Evolutionary conservation across 2,888 invertebrate species (phyloP).

Genomic region (Heteropelma amictum): DNA sequence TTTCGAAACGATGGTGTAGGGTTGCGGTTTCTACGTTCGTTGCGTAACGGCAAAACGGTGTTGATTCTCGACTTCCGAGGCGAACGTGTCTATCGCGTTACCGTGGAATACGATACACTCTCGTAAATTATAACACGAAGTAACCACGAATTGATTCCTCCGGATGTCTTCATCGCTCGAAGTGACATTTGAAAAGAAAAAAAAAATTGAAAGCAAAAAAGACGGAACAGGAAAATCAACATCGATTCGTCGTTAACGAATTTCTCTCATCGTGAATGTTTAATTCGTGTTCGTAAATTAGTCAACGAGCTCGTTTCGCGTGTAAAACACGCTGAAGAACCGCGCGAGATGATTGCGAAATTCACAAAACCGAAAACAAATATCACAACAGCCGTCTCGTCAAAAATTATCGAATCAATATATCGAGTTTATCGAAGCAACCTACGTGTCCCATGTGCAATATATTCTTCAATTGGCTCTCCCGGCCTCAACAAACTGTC

Average conservation of each 20-base stretch:
- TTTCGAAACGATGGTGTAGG: slow-evolving; percentile 30
- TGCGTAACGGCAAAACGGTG: slow-evolving; percentile 50
- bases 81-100: slow-evolving; percentile 25
- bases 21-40: slow-evolving; percentile 51
- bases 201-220: slow-evolving; percentile 14
- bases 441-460: slow-evolving; percentile 7
- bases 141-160: background rate
- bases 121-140: background rate
- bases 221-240: slow-evolving; percentile 31
- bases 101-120: background rate
- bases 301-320: slow-evolving; percentile 57
- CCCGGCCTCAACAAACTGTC: background rate
- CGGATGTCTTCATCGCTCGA: too few relatives aligned
- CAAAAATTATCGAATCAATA: slow-evolving; percentile 21
- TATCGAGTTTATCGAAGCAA: slow-evolving; percentile 28
- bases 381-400: slow-evolving; percentile 9
- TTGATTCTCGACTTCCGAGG: slow-evolving; percentile 47
- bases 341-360: slow-evolving; percentile 3
- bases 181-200: background rate
- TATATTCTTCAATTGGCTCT: slow-evolving; percentile 17
- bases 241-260: slow-evolving; percentile 43
- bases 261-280: slow-evolving; percentile 42
- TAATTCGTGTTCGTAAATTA: slow-evolving; percentile 49
- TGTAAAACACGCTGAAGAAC: background rate
- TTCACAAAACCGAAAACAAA: slow-evolving; percentile 2